A percentile compares a stretch with the other conserved stretches of the same genome.
Conservation (phyloP, 2,797 vertebrate species). For the Myotis pilosus region DNA sequence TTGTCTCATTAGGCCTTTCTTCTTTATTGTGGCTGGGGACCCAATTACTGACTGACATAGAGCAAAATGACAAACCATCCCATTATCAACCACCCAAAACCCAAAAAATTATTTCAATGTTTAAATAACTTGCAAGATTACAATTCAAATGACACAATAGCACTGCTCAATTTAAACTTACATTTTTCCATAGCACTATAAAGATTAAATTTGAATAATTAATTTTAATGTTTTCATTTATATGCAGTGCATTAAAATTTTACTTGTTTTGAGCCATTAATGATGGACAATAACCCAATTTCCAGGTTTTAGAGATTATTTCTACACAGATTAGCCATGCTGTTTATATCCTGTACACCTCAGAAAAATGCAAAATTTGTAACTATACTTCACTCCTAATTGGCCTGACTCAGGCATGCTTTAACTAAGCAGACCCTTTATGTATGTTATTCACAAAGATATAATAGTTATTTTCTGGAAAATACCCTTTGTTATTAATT, state of each 20-base stretch:
- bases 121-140: conserved; percentile 69
- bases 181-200: conserved; percentile 72
- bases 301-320: conserved; percentile 72
- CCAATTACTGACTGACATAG: not conserved
- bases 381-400: conserved; percentile 34
- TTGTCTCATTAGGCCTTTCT: conserved; percentile 50
- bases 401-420: not conserved
- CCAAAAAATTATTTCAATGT: conserved; percentile 61
- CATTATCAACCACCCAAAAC: conserved; percentile 51
- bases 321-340: conserved; percentile 49
- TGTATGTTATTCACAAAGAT: not conserved
- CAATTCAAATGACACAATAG: conserved; percentile 68
- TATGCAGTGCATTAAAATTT: conserved; percentile 82
- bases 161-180: conserved; percentile 70
- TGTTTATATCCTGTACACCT: conserved; percentile 23
- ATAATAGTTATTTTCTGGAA: conserved; percentile 23
- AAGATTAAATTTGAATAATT: conserved; percentile 86
- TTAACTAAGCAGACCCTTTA: not conserved
- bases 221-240: conserved; percentile 84
- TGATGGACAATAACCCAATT: conserved; percentile 75
- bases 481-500: conserved; percentile 48
- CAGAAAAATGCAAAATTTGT: not conserved
- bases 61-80: conserved; percentile 58
- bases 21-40: conserved; percentile 54
- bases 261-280: conserved; percentile 78